Base-by-base conservation (phyloP, 2,113 vertebrate species). In the Probosciger aterrimus region DNA sequence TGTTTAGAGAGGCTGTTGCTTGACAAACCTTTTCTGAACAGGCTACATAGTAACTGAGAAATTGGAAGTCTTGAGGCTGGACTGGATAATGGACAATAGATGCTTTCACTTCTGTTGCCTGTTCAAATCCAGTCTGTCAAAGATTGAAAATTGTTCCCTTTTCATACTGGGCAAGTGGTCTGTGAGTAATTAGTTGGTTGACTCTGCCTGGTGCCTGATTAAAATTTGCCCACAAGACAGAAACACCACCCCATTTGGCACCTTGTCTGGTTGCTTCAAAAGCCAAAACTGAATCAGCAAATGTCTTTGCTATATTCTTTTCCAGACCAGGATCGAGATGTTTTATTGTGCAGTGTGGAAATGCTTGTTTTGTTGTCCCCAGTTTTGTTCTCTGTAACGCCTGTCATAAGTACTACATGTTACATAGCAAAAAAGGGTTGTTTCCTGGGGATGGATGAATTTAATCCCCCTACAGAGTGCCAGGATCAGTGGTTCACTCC, bases 1-100 rank as follows among this genome's bases (percentile, higher is more conserved):
- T 92, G 76, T 93, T 95, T 92, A 81, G 85, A 93, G 79, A 77
- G 73, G 43, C 90, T 92, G 60, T 84, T 92, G 43, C 85, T 94
- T 75, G 86, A 93, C 87, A 92, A 95, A 93, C 68, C 92, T 94
- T 93, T 88, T 96, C 60, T 86, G 90, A 96, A 24, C 73, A 82
- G 43, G 18, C 82, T 68, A 35, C 79, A 62, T 75, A 64, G 50
- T 81, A 86, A 93, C 63, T 63, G 71, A 82, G 80, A 88, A 90
- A 39, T 43, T 96, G 80, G 68, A 96, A 93, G 68, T 93, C 82
- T 93, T 0, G 0, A 37, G 67, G 50, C 60, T 88, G 39, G 33
- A 35, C 41, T 68, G 94, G 76, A 64, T 93, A 92, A 90, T 39
- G 27, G 55, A 95, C 95, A 95, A 94, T 94, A 90, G 92, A 83